These are phyloP conservation scores for Ernsta delagoae DNA, from an alignment of 2,888 invertebrate species.

Conservation along the genomic window DNA sequence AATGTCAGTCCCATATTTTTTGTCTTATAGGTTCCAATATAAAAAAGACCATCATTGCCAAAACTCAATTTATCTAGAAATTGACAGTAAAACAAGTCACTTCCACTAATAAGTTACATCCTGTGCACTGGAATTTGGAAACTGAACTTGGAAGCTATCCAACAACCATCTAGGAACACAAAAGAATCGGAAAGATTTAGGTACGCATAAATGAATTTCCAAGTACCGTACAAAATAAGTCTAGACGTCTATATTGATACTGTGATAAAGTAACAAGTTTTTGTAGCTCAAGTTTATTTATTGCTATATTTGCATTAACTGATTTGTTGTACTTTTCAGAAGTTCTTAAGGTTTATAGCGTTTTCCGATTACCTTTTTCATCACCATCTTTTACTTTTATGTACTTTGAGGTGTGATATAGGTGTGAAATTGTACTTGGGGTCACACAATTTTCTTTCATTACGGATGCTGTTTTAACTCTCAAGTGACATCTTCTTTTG, in stretches of 20 bases:
- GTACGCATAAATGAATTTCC: constrained; percentile 52
- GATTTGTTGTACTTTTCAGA: background rate
- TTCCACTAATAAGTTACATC: constrained; percentile 34
- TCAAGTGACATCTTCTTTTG: no score
- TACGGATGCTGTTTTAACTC: no score
- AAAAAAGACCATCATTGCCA: no score
- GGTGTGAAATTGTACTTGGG: no score
- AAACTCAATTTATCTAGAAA: background rate
- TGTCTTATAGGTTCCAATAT: no score
- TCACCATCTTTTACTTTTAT: background rate
- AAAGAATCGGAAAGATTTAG: constrained; percentile 43
- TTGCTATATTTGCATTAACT: background rate
- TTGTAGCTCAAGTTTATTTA: background rate
- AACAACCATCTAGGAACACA: constrained; percentile 36
- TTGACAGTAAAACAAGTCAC: background rate
- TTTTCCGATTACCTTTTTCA: background rate
- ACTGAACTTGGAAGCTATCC: constrained; percentile 33
- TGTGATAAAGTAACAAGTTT: constrained; percentile 11
- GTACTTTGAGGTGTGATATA: no score
- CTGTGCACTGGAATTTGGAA: constrained; percentile 32
- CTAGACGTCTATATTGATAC: constrained; percentile 41
- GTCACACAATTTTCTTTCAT: no score
- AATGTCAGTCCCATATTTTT: no score
- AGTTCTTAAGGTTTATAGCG: background rate
- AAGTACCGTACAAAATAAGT: constrained; percentile 42